Base-by-base conservation (phyloP, 2,113 vertebrate species). In the Urocitellus parryii region DNA sequence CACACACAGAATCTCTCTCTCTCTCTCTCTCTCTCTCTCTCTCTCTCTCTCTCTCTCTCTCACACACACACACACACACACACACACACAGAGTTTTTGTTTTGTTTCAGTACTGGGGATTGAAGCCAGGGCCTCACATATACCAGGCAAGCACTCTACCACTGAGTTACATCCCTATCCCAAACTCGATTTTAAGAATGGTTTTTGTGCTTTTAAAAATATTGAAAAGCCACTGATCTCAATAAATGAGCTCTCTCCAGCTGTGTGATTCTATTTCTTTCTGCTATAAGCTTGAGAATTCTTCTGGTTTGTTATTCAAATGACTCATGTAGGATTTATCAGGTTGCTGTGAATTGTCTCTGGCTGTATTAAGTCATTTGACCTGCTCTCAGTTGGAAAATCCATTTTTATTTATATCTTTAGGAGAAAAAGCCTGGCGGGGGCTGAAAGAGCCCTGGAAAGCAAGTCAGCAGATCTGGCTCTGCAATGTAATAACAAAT, bases 391-490 rank as follows among this genome's bases (percentile, higher is more conserved):
- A 90, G 63, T 51, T 34, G 83, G 86, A 78, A 96, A 92, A 95
- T 91, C 83, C 91, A 94, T 97, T 94, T 96, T 91, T 87, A 97
- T 94, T 89, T 95, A 70, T 72, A 73, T 88, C 79, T 79, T 79
- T 82, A 32, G 58, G 42, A 86, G 58, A 85, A 87, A 91, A 34
- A 83, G 67, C 58, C 80, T 77, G 16, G 70, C 78, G 58, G 5
- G 27, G 9, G 27, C 92, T 90, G 70, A 79, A 73, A 90, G 67
- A 70, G n/a, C 68, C 90, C 77, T 68, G 61, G 63, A 85, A 70
- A 94, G 77, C 77, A 51, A 78, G 77, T 95, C 77, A 78, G 95
- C 79, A 88, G 88, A 61, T 56, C 76, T 63, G 67, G 27, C 73
- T 80, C n/a, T 67, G 4, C 32, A 72, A 34, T 78, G 8, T 45